Evolutionary conservation across 1,140 invertebrate species (phyloP).

Genomic region (Bombus pyrosoma): DNA sequence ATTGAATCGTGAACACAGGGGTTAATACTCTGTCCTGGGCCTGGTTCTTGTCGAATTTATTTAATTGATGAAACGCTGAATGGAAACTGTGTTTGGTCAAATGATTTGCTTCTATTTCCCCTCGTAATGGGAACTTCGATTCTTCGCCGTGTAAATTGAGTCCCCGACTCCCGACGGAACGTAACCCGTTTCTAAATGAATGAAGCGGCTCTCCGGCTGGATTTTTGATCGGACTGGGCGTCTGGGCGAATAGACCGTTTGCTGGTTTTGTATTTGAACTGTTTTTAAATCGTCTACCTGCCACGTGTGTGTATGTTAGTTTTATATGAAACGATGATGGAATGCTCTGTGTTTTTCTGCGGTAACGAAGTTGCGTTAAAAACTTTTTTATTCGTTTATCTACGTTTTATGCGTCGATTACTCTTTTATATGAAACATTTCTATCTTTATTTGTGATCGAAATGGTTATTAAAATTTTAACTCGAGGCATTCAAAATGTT

Average conservation of each 20-base stretch:
- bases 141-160: slow-evolving; percentile 41
- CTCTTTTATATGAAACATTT: neutral
- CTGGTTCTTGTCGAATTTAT: slow-evolving; percentile 48
- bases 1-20: slow-evolving; percentile 24
- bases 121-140: slow-evolving; percentile 44
- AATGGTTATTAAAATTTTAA: neutral
- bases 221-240: neutral
- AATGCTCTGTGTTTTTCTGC: neutral
- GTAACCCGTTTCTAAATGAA: slow-evolving; percentile 27
- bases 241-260: neutral
- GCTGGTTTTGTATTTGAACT: neutral
- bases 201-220: neutral
- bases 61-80: slow-evolving; percentile 52
- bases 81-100: slow-evolving; percentile 46
- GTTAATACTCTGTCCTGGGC: slow-evolving; percentile 24
- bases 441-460: neutral
- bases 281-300: neutral
- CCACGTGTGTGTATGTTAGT: neutral
- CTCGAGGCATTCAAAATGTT: neutral
- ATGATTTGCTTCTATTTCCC: slow-evolving; percentile 48
- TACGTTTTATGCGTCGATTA: neutral
- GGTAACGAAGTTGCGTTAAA: neutral
- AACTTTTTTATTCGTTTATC: slow-evolving; percentile 8
- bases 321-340: neutral
- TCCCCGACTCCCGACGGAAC: neutral